Evolutionary conservation across 2,113 vertebrate genomes (phyloP), one percentile per base, ranked within the genome.

Genomic region (Felis chaus): DNA sequence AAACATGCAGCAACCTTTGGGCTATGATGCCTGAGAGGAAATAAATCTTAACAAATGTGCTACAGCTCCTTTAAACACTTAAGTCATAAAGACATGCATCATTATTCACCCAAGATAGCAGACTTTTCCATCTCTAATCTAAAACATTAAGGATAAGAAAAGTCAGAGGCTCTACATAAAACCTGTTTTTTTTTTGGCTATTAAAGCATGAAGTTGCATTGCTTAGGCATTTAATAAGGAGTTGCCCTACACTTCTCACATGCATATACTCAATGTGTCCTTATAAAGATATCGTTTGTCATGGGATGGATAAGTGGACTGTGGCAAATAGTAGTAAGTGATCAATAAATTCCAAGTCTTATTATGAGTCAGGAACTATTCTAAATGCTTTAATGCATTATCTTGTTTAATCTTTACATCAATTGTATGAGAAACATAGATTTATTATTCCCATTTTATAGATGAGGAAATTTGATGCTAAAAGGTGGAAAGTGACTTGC

Each of bases 91-190:
- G 73, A 63, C 41, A 45, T 19, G 66, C 45, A 61, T 89, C 89
- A 71, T 76, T 83, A 73, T 95, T 89, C 73, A 92, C 55, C 33
- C 12, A 21, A 78, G 61, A 87, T 0, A 82, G 27, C 21, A 68
- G 74, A 69, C 14, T 90, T 71, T 87, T 71, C 74, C 41, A 89
- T 41, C 73, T 63, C 39, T 63, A 68, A 94, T 76, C 55, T 76
- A 80, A 97, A 89, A 55, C 78, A 87, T 78, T 36, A 82, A 76
- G 55, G 48, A 61, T 19, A 63, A 79, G 92, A 74, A 81, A 94
- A 96, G 89, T 82, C 93, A 41, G 1, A 88, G 90, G 31, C 31
- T 93, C 81, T 74, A 33, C 63, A 66, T 41, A 85, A 94, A 97
- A 91, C 71, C 18, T 48, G 50, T 69, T 90, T 94, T 69, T 90